Evolutionary conservation across 2,797 vertebrate species (phyloP), one percentile per base, ranked within the genome.

Genomic region (Poecilia velifera): DNA sequence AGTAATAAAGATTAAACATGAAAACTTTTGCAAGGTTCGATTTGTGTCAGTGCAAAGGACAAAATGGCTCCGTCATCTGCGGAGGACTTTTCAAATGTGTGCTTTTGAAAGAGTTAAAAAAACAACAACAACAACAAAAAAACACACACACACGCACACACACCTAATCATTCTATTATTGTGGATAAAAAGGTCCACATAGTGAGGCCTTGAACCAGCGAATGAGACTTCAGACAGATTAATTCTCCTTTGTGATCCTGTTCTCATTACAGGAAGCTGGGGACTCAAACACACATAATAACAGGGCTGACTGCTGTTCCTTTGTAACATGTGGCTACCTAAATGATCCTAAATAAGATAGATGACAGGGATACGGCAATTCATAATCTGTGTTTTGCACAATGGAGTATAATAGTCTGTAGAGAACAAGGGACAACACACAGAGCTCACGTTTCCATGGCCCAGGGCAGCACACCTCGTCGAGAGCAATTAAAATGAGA

Each of bases 401-500:
- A 92, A 91, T 94, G 88, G 86, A 93, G 80, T 87, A 93, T 92
- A 94, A 93, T 93, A 84, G 90, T 93, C 83, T 87, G 88, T 73
- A n/a, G 91, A 92, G 91, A 92, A 90, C 81, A 83, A 86, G 90
- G 91, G 93, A 92, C 87, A 84, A 87, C 89, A 92, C 86, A 91
- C 90, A 90, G 90, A 90, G 91, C 86, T 81, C 84, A 89, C 80
- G 91, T 91, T 89, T 88, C 87, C 91, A 87, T 92, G 76, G 94
- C 95, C 95, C 79, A 84, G 84, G 94, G 95, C 95, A 85, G 90
- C 91, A 87, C 94, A 95, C 95, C 94, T 96, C 91, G 94, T 94
- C 81, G 93, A 91, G 93, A 90, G 93, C 95, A 96, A 96, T 96
- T 96, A 96, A 96, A 96, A 96, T 93, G 92, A 96, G 94, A 95